Evolutionary conservation across 1,140 invertebrate genomes (phyloP).

Genomic region (Pseudoatta argentina): DNA sequence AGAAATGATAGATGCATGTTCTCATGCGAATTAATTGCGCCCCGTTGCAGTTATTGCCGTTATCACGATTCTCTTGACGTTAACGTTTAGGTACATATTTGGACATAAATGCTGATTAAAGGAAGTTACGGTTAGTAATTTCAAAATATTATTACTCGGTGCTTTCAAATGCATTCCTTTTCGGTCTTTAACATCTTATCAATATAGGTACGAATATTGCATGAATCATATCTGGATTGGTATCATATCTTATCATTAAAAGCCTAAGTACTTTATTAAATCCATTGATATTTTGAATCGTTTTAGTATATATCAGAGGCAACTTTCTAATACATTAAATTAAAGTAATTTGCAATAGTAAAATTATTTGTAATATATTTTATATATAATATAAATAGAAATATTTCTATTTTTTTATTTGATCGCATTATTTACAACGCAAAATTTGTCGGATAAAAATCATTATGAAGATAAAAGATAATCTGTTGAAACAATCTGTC

Average conservation of each 20-base stretch:
- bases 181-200: background rate
- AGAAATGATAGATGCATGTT: background rate
- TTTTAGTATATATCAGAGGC: background rate
- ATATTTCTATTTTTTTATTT: background rate
- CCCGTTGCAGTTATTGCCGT: background rate
- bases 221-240: background rate
- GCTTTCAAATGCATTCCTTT: background rate
- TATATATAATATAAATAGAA: background rate
- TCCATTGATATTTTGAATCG: background rate
- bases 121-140: background rate
- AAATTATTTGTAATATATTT: background rate
- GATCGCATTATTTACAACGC: background rate
- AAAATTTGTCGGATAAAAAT: background rate
- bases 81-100: background rate
- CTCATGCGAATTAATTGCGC: constrained; percentile 17
- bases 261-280: background rate
- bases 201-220: background rate
- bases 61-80: background rate
- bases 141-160: constrained; percentile 2
- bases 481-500: background rate
- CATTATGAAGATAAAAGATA: background rate
- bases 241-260: background rate
- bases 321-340: background rate
- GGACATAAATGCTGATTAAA: constrained; percentile 3
- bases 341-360: background rate